Evolutionary conservation across 2,113 vertebrate species (phyloP).

Genomic region (Corythornis cristatus): DNA sequence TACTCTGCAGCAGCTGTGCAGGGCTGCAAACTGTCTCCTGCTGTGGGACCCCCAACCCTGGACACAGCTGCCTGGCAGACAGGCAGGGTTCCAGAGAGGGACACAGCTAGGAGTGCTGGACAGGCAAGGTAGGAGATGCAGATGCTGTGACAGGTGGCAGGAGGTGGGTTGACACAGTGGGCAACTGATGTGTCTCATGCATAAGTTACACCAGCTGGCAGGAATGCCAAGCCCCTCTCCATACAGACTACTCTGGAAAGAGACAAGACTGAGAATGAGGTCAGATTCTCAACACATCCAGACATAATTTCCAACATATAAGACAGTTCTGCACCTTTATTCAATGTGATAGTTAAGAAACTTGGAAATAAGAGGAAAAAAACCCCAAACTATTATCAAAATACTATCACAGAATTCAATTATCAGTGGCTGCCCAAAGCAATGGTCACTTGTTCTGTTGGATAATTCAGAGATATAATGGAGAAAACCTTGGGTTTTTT

Average conservation of each 20-base stretch:
- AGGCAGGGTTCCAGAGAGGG: accelerated
- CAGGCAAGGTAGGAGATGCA: background rate
- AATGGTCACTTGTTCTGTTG: background rate
- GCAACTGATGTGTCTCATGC: background rate
- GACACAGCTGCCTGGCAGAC: background rate
- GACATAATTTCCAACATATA: background rate
- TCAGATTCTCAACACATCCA: background rate
- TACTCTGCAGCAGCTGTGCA: background rate
- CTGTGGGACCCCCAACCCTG: background rate
- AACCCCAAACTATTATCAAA: accelerated
- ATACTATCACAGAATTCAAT: background rate
- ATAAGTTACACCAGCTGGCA: background rate
- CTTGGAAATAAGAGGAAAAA: background rate
- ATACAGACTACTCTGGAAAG: background rate
- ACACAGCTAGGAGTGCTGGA: background rate
- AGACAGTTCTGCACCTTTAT: background rate
- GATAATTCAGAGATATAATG: background rate
- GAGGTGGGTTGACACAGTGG: background rate
- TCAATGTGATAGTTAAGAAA: background rate
- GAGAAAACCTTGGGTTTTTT: background rate
- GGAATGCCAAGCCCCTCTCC: background rate
- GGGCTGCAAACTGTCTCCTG: background rate
- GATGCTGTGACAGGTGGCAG: background rate
- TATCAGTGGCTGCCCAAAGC: background rate
- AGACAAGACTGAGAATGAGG: background rate